phyloP scores from a whole-genome alignment of 2,888 invertebrate genomes.

The Cepaea hortensis region DNA sequence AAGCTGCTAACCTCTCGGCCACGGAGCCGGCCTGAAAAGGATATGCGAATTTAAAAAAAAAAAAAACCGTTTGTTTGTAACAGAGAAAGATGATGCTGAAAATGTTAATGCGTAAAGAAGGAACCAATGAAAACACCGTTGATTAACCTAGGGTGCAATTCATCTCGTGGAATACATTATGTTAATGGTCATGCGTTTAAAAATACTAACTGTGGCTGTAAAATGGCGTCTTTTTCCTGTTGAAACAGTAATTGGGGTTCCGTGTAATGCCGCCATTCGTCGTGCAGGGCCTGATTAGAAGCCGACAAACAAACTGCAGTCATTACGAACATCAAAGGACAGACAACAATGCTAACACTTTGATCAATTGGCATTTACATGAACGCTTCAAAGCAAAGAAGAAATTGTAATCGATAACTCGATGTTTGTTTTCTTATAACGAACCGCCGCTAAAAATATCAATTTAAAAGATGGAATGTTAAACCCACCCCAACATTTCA shows the following conservation, averaged over 20 bases:
- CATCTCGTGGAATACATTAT: too few relatives aligned
- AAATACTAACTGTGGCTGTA: neutral
- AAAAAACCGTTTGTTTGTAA: too few relatives aligned
- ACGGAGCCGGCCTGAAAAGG: too few relatives aligned
- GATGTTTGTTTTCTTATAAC: constrained; percentile 33
- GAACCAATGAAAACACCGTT: too few relatives aligned
- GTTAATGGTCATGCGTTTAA: neutral
- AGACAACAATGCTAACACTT: constrained; percentile 29
- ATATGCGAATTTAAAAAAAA: too few relatives aligned
- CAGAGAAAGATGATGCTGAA: too few relatives aligned
- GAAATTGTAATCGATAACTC: constrained; percentile 24
- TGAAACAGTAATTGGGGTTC: constrained; percentile 23
- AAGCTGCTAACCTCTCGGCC: too few relatives aligned
- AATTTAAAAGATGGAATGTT: neutral
- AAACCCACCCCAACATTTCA: neutral
- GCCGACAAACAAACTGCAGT: constrained; percentile 25
- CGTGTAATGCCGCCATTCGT: constrained; percentile 19
- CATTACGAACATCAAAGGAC: constrained; percentile 39
- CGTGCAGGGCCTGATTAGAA: neutral
- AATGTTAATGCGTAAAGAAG: too few relatives aligned
- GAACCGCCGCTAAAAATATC: neutral
- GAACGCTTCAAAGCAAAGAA: constrained; percentile 34
- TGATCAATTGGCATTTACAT: constrained; percentile 30
- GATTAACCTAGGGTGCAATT: too few relatives aligned
- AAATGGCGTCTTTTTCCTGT: neutral